phyloP scores from a whole-genome alignment of 1,140 invertebrate species.

The Trichogramma pretiosum region DNA sequence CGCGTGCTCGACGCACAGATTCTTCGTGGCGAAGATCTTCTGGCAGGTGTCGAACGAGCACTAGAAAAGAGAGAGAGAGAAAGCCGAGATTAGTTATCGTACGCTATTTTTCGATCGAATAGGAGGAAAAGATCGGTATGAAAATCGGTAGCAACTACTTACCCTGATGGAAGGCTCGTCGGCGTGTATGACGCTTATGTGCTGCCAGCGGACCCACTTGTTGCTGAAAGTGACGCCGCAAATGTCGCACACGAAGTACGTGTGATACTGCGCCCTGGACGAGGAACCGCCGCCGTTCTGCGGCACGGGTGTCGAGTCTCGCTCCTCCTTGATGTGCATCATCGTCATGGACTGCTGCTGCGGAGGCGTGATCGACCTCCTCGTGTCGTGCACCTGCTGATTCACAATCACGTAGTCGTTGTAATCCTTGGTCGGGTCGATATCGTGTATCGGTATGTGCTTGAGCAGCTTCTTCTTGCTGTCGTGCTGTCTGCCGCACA shows the following conservation, averaged over 20 bases:
- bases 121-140: too few relatives aligned
- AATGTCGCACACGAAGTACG: conserved; percentile 47
- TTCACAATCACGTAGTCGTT: conserved; percentile 47
- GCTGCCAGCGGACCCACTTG: conserved; percentile 49
- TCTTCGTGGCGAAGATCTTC: conserved; percentile 47
- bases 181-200: conserved; percentile 41
- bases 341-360: conserved; percentile 30
- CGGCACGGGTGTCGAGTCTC: conserved; percentile 36
- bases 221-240: conserved; percentile 46
- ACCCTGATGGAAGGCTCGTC: conserved; percentile 39
- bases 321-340: conserved; percentile 39
- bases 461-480: conserved; percentile 50
- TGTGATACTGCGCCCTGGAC: conserved; percentile 40
- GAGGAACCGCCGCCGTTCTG: conserved; percentile 24
- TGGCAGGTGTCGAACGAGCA: conserved; percentile 42
- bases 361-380: conserved; percentile 32
- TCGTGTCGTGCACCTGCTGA: conserved; percentile 38
- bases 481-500: conserved; percentile 53
- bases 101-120: not conserved
- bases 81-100: not conserved
- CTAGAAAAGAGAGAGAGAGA: conserved; percentile 16
- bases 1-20: conserved; percentile 41
- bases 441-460: conserved; percentile 50
- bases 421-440: conserved; percentile 45
- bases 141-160: conserved; percentile 10